phyloP scores from a whole-genome alignment of 1,140 invertebrate species.

The Drosophila nigromelanica region DNA sequence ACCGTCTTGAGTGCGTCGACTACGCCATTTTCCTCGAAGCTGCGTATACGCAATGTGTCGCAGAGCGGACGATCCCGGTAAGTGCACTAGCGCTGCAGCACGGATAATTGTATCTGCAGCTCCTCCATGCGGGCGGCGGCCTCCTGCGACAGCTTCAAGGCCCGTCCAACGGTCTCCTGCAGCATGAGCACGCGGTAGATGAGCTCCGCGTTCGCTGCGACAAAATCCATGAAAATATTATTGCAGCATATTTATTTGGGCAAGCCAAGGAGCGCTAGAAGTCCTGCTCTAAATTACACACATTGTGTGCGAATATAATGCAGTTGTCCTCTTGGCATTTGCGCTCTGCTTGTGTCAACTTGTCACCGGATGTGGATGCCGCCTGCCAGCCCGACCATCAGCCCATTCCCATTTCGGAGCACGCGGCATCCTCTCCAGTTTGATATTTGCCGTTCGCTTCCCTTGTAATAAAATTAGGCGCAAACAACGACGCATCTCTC shows the following conservation, averaged over 20 bases:
- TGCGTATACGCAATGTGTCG: constrained; percentile 86
- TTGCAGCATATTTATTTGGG: constrained; percentile 59
- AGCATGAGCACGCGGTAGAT: constrained; percentile 84
- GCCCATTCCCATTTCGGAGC: constrained; percentile 14
- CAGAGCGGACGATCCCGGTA: constrained; percentile 86
- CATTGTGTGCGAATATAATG: constrained; percentile 73
- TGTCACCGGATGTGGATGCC: constrained; percentile 33
- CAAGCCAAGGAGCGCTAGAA: not conserved
- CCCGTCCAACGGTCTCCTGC: constrained; percentile 84
- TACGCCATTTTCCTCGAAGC: constrained; percentile 85
- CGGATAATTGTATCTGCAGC: constrained; percentile 86
- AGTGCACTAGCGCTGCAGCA: constrained; percentile 85
- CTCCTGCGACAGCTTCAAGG: constrained; percentile 85
- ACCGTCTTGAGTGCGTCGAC: constrained; percentile 83
- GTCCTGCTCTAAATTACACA: constrained; percentile 66
- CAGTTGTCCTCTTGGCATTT: constrained; percentile 56
- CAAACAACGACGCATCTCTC: constrained; percentile 33
- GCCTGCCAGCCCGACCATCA: constrained; percentile 4
- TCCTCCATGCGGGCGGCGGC: constrained; percentile 85
- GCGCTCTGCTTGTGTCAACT: constrained; percentile 40
- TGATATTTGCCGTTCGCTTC: constrained; percentile 26
- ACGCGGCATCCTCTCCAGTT: constrained; percentile 11
- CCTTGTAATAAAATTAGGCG: constrained; percentile 45
- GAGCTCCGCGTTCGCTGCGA: constrained; percentile 84
- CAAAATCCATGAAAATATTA: constrained; percentile 62